Base-by-base conservation (phyloP, 2,113 vertebrate species). In the Pitta sordida region DNA sequence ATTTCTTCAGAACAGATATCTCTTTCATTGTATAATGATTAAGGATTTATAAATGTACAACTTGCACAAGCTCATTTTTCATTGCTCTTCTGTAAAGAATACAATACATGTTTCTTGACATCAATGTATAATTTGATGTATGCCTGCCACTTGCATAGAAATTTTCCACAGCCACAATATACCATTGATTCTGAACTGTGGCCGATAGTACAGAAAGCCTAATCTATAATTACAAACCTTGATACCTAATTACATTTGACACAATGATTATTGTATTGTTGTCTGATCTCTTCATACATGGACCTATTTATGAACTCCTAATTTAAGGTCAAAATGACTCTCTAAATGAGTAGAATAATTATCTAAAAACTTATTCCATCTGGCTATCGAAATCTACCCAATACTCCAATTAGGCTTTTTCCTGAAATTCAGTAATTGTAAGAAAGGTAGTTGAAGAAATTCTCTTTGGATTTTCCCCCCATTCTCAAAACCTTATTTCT, bases 391-490 rank as follows among this genome's bases (percentile, higher is more conserved):
- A 91, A 73, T 46, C 37, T 14, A 29, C 26, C 22, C 44, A 26
- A 63, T 37, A 62, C 2, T 58, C n/a, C 6, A 44, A 75, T 58
- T 69, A 63, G 18, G 59, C 7, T 86, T 86, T 48, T 24, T 69
- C 39, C 15, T 80, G 44, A 90, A 88, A 64, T 93, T 51, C 36
- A 68, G 58, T 55, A 59, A 22, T 83, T 46, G 58, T 18, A 59
- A 59, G 29, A 63, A 15, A 80, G 14, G 17, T 44, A 55, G 20
- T 41, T 88, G 39, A 59, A 79, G 68, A 43, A 53, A 56, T 13
- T 3, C 15, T 14, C 7, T 27, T 63, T 46, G 37, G 29, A 51
- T 7, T 7, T n/a, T 17, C 7, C 0, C 2, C 2, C 13, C 9
- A 6, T 18, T 6, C 22, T 39, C 37, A 49, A 52, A 79, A 17